Evolutionary conservation across 2,888 invertebrate genomes (phyloP).

Genomic region (Dione juno): DNA sequence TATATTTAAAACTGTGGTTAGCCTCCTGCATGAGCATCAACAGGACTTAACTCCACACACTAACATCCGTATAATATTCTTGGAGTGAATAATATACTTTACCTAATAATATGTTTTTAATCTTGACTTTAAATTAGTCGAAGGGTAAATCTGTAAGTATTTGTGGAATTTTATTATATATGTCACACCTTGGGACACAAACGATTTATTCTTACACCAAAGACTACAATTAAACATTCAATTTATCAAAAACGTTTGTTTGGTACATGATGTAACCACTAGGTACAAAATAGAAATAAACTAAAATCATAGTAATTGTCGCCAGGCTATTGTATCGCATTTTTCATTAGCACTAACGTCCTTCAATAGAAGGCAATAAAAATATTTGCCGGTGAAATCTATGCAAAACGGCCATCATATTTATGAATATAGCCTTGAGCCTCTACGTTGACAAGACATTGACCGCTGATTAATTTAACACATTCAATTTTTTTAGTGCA

Average conservation of each 20-base stretch:
- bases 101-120: too few relatives aligned
- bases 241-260: neutral
- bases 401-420: constrained; percentile 37
- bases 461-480: constrained; percentile 59
- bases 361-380: constrained; percentile 14
- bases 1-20: too few relatives aligned
- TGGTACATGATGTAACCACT: neutral
- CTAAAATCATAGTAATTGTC: neutral
- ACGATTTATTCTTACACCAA: too few relatives aligned
- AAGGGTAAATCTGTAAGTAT: too few relatives aligned
- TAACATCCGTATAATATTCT: too few relatives aligned
- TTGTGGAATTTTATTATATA: too few relatives aligned
- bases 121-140: too few relatives aligned
- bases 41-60: too few relatives aligned
- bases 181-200: too few relatives aligned
- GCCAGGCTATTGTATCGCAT: neutral
- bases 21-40: too few relatives aligned
- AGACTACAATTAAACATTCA: neutral
- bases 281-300: neutral
- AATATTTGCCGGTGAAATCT: constrained; percentile 27
- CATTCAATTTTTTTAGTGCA: constrained; percentile 50
- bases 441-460: constrained; percentile 57
- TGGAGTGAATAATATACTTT: too few relatives aligned
- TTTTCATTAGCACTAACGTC: neutral
- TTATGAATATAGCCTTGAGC: constrained; percentile 46